phyloP scores from a whole-genome alignment of 2,888 invertebrate genomes.

The Blastobasis adustella region DNA sequence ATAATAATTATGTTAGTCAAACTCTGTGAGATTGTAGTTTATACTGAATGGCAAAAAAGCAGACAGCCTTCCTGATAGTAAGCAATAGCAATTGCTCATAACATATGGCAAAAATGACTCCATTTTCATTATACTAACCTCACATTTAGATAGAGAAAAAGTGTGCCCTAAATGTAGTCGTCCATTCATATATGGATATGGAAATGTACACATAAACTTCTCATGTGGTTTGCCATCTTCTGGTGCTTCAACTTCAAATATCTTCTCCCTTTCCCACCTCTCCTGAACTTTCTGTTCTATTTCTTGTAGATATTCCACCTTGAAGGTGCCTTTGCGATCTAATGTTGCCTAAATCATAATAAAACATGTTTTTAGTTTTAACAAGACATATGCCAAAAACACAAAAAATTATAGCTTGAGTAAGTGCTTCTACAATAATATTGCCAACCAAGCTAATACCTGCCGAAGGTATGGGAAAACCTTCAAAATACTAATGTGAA shows the following conservation, averaged over 20 bases:
- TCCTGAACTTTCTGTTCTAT: slow-evolving; percentile 91
- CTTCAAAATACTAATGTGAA: too few relatives aligned
- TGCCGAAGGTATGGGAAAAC: too few relatives aligned
- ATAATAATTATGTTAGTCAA: slow-evolving; percentile 5
- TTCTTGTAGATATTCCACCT: slow-evolving; percentile 92
- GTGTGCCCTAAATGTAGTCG: slow-evolving; percentile 97
- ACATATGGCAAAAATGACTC: too few relatives aligned
- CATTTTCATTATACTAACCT: slow-evolving; percentile 71
- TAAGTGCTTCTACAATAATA: too few relatives aligned
- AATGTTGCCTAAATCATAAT: slow-evolving; percentile 43
- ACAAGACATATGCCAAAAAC: too few relatives aligned
- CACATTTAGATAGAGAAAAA: slow-evolving; percentile 97
- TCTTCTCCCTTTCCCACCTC: slow-evolving; percentile 87
- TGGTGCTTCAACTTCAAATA: slow-evolving; percentile 90
- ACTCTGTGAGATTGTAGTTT: not conserved
- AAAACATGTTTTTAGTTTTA: not conserved
- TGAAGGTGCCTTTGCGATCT: slow-evolving; percentile 93
- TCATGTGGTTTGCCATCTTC: slow-evolving; percentile 75
- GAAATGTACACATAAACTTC: slow-evolving; percentile 96
- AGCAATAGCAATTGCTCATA: too few relatives aligned
- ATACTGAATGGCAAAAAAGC: too few relatives aligned
- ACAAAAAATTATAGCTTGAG: too few relatives aligned
- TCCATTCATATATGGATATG: slow-evolving; percentile 99
- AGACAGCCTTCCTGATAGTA: too few relatives aligned
- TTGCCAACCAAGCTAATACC: too few relatives aligned